Evolutionary conservation across 2,113 vertebrate genomes (phyloP).

Genomic region (Chlamydotis undulata): DNA sequence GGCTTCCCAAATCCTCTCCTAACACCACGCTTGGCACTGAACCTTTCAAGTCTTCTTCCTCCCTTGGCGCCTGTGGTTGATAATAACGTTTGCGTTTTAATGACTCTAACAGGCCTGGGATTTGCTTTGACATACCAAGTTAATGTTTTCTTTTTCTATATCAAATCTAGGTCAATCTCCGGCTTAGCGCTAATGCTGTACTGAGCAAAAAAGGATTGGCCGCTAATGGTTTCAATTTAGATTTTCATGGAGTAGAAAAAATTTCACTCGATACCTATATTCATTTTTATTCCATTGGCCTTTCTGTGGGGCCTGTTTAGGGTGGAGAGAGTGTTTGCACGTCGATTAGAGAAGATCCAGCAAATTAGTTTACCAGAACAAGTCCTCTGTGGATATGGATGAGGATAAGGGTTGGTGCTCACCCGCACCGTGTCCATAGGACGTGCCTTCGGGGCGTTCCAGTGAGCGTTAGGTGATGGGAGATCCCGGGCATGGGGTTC

Average conservation of each 20-base stretch:
- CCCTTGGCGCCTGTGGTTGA: constrained; percentile 61
- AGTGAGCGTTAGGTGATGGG: neutral
- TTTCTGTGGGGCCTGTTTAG: neutral
- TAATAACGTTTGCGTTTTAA: constrained; percentile 53
- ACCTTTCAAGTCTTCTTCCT: neutral
- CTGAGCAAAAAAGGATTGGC: constrained; percentile 53
- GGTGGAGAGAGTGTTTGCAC: neutral
- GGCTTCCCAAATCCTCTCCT: neutral
- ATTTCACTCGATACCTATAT: constrained; percentile 54
- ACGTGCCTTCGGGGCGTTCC: neutral
- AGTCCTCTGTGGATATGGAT: neutral
- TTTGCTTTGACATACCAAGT: constrained; percentile 56
- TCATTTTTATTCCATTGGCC: constrained; percentile 52
- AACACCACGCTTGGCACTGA: neutral
- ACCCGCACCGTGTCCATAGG: neutral
- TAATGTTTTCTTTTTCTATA: constrained; percentile 55
- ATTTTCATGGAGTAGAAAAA: constrained; percentile 36
- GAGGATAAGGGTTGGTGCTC: neutral
- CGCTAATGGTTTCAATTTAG: constrained; percentile 67
- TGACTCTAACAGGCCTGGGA: constrained; percentile 33
- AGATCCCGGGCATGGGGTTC: neutral
- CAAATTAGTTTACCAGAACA: neutral
- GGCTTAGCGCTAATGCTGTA: constrained; percentile 53
- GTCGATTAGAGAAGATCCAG: neutral
- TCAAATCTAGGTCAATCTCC: constrained; percentile 63